phyloP scores from a whole-genome alignment of 1,140 invertebrate species.

The Drusus annulatus region DNA sequence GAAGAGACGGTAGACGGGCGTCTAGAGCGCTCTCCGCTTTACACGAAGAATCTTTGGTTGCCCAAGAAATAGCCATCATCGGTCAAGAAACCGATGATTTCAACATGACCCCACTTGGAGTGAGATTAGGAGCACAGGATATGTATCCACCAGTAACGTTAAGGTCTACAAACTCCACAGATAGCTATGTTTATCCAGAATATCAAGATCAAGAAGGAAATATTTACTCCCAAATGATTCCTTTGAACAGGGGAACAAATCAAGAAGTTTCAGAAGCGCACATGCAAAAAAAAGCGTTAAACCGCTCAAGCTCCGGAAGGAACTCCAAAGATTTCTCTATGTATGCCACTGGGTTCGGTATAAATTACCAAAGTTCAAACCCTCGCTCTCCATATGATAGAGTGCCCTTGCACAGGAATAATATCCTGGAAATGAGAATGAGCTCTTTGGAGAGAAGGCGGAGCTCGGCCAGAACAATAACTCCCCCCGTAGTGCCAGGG shows the following conservation, averaged over 20 bases:
- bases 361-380: slow-evolving; percentile 23
- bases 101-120: background rate
- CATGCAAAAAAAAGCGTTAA: slow-evolving; percentile 15
- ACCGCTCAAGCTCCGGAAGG: slow-evolving; percentile 19
- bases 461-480: background rate
- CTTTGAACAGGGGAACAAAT: background rate
- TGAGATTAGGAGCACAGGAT: slow-evolving; percentile 6
- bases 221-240: slow-evolving; percentile 37
- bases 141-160: slow-evolving; percentile 14
- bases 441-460: slow-evolving; percentile 20
- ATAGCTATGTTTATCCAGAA: background rate
- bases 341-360: slow-evolving; percentile 31
- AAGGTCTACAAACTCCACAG: background rate
- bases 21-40: slow-evolving; percentile 53
- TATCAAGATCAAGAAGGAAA: slow-evolving; percentile 8
- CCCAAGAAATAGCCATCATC: slow-evolving; percentile 15
- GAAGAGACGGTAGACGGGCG: slow-evolving; percentile 53
- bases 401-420: slow-evolving; percentile 10
- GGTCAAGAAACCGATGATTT: slow-evolving; percentile 28
- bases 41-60: slow-evolving; percentile 47
- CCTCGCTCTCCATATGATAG: background rate
- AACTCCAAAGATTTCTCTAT: slow-evolving; percentile 33
- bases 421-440: slow-evolving; percentile 19
- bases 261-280: slow-evolving; percentile 21
- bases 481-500: background rate